Evolutionary conservation across 2,797 vertebrate genomes (phyloP), one percentile per base, ranked within the genome.

Genomic region (Eulemur rubriventer): DNA sequence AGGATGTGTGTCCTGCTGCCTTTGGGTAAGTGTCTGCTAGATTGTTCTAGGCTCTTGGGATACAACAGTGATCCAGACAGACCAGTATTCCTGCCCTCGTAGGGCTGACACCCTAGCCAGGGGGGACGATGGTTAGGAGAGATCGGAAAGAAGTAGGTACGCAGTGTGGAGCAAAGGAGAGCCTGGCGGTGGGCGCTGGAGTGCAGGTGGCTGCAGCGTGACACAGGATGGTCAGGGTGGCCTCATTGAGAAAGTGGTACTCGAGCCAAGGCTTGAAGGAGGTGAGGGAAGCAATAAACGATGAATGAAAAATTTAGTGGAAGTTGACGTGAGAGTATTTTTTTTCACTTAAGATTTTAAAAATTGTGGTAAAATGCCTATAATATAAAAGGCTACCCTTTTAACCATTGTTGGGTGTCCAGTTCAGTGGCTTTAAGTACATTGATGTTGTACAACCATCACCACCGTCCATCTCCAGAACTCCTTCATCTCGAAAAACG

Each of bases 181-280:
- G 13, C 38, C 38, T 38, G 61, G 38, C 17, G n/a, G 14, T 7
- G 13, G 63, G 69, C 28, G 3, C 3, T 20, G 50, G 24, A 18
- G n/a, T 14, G 10, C 22, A 18, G n/a, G 26, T 10, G 22, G 63
- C 33, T 69, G 59, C 20, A 1, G 1, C 13, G 43, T 63, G 33
- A 11, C 0, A 1, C 30, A n/a, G 35, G 70, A 48, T 4, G 11
- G 65, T 20, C 2, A 1, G n/a, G 41, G 73, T 0, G 20, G 41
- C n/a, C 1, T 22, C 22, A 1, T 3, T 1, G 30, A 38, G 38
- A 5, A 17, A 7, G 46, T 16, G 35, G 35, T 5, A 0, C 61
- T 69, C 4, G n/a, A n/a, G 26, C 35, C 38, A 9, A 22, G 61
- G 33, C 20, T 18, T 1, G 35, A 33, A 55, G 48, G 35, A 28